Percentiles rank a stretch among this genome's conserved stretches.
phyloP scores from a whole-genome alignment of 2,888 invertebrate species.

The Gryllus longicercus region DNA sequence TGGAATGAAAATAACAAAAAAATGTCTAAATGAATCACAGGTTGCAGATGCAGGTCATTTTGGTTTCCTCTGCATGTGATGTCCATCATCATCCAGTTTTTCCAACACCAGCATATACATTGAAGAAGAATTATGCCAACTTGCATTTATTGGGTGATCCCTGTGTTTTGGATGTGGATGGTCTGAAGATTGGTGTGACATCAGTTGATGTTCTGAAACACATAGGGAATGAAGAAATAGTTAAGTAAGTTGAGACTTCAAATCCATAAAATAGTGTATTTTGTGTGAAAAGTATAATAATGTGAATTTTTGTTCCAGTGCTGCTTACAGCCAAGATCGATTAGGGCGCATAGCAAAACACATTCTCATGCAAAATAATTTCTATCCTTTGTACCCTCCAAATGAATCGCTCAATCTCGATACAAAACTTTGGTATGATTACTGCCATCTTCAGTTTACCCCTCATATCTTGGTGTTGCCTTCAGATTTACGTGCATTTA shows the following conservation, averaged over 20 bases:
- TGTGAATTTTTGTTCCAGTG: constrained; percentile 42
- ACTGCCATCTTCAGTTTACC: constrained; percentile 65
- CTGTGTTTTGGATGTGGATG: constrained; percentile 70
- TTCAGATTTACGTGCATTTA: constrained; percentile 78
- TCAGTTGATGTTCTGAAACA: constrained; percentile 82
- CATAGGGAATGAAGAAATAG: constrained; percentile 74
- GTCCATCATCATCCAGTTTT: constrained; percentile 74
- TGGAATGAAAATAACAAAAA: not conserved
- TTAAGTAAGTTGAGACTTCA: constrained; percentile 54
- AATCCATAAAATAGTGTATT: not conserved
- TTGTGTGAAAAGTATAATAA: too few relatives aligned
- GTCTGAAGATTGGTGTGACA: constrained; percentile 72
- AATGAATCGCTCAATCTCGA: constrained; percentile 64
- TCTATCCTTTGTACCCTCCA: constrained; percentile 79
- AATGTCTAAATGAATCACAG: constrained; percentile 47
- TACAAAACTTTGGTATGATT: constrained; percentile 65
- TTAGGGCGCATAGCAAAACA: constrained; percentile 71
- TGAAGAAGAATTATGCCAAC: constrained; percentile 57
- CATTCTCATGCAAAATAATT: constrained; percentile 71
- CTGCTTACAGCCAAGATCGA: constrained; percentile 58
- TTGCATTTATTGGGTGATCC: constrained; percentile 77
- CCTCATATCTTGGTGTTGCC: constrained; percentile 84
- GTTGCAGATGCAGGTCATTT: constrained; percentile 64
- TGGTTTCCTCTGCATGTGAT: constrained; percentile 75
- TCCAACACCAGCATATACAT: constrained; percentile 75